These are phyloP conservation scores for Crematogaster levior DNA, from an alignment of 2,888 invertebrate genomes.

Conservation along the genomic window DNA sequence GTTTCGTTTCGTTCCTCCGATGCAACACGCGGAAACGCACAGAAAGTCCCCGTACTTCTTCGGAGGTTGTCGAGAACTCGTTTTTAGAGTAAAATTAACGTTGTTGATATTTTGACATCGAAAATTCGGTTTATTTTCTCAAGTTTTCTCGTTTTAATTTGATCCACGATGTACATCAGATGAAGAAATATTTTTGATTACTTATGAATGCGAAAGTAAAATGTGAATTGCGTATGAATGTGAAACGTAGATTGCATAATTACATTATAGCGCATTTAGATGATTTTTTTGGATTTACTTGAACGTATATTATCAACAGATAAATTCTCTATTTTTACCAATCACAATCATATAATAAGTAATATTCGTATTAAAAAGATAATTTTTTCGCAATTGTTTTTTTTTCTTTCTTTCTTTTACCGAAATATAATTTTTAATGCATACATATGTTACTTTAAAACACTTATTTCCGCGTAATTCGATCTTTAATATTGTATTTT, in stretches of 20 bases:
- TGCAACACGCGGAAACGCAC: not conserved
- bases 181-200: not conserved
- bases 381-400: not conserved
- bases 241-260: no score
- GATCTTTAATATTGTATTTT: not conserved
- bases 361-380: not conserved
- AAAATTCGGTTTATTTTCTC: constrained; percentile 1
- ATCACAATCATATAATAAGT: no score
- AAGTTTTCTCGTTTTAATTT: not conserved
- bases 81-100: constrained; percentile 5
- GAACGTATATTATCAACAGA: no score
- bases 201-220: not conserved
- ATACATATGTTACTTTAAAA: not conserved
- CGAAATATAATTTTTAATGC: not conserved
- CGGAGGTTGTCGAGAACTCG: not conserved
- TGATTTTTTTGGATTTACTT: no score
- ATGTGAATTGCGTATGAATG: not conserved
- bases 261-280: no score
- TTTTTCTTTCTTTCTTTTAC: not conserved
- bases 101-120: constrained; percentile 25
- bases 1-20: no score
- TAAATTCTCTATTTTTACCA: no score
- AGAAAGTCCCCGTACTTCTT: constrained; percentile 11
- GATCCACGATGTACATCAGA: not conserved
- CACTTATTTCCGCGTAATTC: no score